These are phyloP conservation scores for Terebella lapidaria DNA, from an alignment of 2,888 invertebrate species.

Conservation along the genomic window DNA sequence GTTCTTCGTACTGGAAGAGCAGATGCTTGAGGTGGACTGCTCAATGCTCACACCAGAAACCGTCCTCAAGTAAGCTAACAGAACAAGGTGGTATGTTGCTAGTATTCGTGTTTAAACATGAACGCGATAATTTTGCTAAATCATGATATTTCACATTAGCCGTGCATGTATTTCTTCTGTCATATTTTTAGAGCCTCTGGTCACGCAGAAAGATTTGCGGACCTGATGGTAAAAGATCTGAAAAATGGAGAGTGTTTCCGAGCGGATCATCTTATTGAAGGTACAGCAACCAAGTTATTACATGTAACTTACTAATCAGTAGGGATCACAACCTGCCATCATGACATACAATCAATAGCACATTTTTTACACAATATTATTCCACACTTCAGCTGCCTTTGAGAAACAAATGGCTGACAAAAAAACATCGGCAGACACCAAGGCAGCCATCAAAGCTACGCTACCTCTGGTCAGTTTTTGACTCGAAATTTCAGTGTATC, in stretches of 20 bases:
- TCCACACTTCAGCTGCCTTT: slow-evolving; percentile 61
- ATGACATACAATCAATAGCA: neutral
- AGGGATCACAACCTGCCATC: neutral
- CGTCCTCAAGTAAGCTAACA: slow-evolving; percentile 71
- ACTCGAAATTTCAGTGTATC: neutral
- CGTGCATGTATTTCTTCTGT: neutral
- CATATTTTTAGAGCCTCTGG: slow-evolving; percentile 75
- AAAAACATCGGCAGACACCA: slow-evolving; percentile 64
- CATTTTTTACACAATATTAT: neutral
- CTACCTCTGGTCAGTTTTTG: slow-evolving; percentile 57
- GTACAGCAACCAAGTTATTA: slow-evolving; percentile 28
- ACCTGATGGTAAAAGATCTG: slow-evolving; percentile 96
- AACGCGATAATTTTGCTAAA: neutral
- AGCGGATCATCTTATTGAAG: slow-evolving; percentile 93
- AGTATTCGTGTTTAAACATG: neutral
- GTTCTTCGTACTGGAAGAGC: slow-evolving; percentile 93
- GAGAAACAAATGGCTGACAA: slow-evolving; percentile 82
- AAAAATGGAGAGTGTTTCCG: slow-evolving; percentile 96
- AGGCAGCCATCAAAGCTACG: slow-evolving; percentile 70
- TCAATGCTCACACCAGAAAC: slow-evolving; percentile 95
- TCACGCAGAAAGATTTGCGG: slow-evolving; percentile 97
- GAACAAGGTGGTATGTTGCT: neutral
- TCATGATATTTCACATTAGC: too few species aligned
- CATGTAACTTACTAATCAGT: neutral
- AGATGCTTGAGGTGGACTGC: slow-evolving; percentile 98